phyloP scores from a whole-genome alignment of 2,888 invertebrate genomes.

The Gerosis bhagava region DNA sequence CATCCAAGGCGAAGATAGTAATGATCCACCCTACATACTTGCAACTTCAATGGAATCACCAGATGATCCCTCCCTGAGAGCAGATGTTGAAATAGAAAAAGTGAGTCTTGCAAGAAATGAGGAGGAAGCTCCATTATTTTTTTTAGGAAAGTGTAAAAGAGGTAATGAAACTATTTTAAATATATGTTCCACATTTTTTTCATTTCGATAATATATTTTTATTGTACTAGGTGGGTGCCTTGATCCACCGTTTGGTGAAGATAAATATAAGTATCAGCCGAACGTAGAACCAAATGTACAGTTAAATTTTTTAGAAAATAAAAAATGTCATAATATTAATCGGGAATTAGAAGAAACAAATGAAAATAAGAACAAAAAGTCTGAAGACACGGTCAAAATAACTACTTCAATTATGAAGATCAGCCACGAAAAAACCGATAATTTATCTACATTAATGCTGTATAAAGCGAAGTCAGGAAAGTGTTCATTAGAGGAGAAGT shows the following conservation, averaged over 20 bases:
- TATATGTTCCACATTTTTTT: too few species aligned
- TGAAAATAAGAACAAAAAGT: background rate
- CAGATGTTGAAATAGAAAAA: too few species aligned
- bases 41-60: constrained; percentile 32
- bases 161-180: too few species aligned
- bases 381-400: background rate
- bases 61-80: too few species aligned
- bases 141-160: constrained; percentile 69
- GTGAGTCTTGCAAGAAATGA: too few species aligned
- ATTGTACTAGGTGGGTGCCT: constrained; percentile 70
- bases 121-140: too few species aligned
- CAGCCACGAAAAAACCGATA: too few species aligned
- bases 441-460: constrained; percentile 2
- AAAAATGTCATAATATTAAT: constrained; percentile 10
- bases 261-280: constrained; percentile 55
- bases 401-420: background rate
- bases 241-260: constrained; percentile 68
- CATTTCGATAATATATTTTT: too few species aligned
- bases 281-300: constrained; percentile 16
- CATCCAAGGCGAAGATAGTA: constrained; percentile 48
- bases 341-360: background rate
- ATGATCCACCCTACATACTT: constrained; percentile 44
- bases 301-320: background rate
- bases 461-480: constrained; percentile 5
- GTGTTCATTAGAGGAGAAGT: constrained; percentile 32